These are phyloP conservation scores for Zygaena filipendulae DNA, from an alignment of 2,888 invertebrate species.

Conservation along the genomic window DNA sequence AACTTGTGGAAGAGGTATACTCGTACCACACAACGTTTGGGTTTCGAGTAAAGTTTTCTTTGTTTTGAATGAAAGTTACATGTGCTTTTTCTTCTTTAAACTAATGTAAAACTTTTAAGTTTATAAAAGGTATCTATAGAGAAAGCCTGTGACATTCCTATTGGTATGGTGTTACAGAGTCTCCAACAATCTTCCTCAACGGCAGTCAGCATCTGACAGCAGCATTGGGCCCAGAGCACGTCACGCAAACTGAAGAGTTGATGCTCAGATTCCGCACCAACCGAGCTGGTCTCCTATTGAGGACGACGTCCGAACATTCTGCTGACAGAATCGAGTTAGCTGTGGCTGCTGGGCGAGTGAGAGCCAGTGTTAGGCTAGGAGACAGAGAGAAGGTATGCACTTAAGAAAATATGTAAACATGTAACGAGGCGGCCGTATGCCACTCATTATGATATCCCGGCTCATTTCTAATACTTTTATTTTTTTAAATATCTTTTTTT, in stretches of 20 bases:
- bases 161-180: too few relatives aligned
- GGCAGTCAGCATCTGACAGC: slow-evolving; percentile 90
- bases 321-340: slow-evolving; percentile 88
- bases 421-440: too few relatives aligned
- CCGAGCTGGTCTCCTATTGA: slow-evolving; percentile 78
- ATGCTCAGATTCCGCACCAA: slow-evolving; percentile 87
- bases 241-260: slow-evolving; percentile 91
- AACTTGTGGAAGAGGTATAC: slow-evolving; percentile 90
- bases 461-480: too few relatives aligned
- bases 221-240: slow-evolving; percentile 76
- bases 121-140: too few relatives aligned
- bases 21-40: too few relatives aligned
- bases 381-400: slow-evolving; percentile 82
- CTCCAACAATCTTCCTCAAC: slow-evolving; percentile 87
- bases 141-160: too few relatives aligned
- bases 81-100: too few relatives aligned
- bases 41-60: too few relatives aligned
- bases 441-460: too few relatives aligned
- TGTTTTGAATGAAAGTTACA: too few relatives aligned
- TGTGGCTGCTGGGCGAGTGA: slow-evolving; percentile 84
- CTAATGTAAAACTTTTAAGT: too few relatives aligned
- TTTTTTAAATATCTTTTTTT: too few relatives aligned
- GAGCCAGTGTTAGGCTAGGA: slow-evolving; percentile 84
- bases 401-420: neutral
- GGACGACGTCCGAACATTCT: slow-evolving; percentile 82